Evolutionary conservation across 2,113 vertebrate genomes (phyloP), one percentile per base, ranked within the genome.

Genomic region (Megaceryle maxima): DNA sequence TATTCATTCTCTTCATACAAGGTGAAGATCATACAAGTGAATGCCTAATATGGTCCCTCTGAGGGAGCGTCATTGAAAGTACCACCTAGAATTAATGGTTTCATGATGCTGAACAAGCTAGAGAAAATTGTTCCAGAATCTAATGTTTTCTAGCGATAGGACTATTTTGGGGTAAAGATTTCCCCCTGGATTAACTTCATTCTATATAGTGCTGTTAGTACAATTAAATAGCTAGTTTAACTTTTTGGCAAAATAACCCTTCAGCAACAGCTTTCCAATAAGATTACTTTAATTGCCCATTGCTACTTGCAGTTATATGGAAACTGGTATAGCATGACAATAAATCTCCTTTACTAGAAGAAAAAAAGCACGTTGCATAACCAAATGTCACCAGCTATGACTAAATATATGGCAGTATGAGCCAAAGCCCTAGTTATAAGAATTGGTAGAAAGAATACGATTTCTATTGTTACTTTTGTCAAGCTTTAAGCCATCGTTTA

Each of bases 1-100:
- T 98, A 98, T 98, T 98, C 91, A 98, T 98, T 98, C 92, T 98
- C 88, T 98, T 98, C 97, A 97, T 97, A 97, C 97, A 97, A 98
- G 92, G 96, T 96, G 97, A 97, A 91, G 96, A 97, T 97, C 97
- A 97, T 95, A 95, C 95, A 96, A 97, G 94, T 87, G 97, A 98
- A 97, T 97, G 85, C 95, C 95, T 98, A 97, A 98, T 98, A 95
- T 93, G 97, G 74, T 96, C 59, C 94, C 94, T 97, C 95, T 92
- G 90, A 97, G 91, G 90, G 79, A 96, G 37, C 55, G 83, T 96
- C 93, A 92, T 87, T 37, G 55, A 94, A 94, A 95, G 88, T 53
- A 85, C 86, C 60, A 94, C 83, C 87, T 92, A 90, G 96, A 97
- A 98, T 97, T 97, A 97, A 97, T 94, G 90, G 96, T 76, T 94